A percentile compares a stretch with the other conserved stretches of the same genome.
These are phyloP conservation scores for Limnephilus auricula DNA, from an alignment of 2,888 invertebrate species.

Conservation along the genomic window DNA sequence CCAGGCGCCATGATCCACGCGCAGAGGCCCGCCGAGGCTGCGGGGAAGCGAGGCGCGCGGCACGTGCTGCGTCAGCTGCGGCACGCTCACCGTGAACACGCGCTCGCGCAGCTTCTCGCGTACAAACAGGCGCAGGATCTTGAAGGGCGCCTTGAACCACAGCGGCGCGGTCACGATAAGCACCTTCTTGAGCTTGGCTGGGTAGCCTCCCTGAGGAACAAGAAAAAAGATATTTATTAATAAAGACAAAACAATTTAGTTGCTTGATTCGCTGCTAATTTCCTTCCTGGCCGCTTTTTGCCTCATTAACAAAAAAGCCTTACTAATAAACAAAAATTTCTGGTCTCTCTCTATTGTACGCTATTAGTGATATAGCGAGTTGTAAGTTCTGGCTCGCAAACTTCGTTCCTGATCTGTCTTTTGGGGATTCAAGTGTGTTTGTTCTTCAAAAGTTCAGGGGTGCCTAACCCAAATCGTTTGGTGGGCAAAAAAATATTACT, in stretches of 20 bases:
- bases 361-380: no score
- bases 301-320: no score
- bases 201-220: slow-evolving; percentile 92
- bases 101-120: slow-evolving; percentile 96
- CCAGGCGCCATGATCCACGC: slow-evolving; percentile 95
- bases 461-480: no score
- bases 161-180: slow-evolving; percentile 97
- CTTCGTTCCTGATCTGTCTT: not conserved
- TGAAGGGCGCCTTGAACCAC: slow-evolving; percentile 99
- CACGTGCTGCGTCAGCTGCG: slow-evolving; percentile 93
- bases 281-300: not conserved
- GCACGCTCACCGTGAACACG: slow-evolving; percentile 95
- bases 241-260: not conserved
- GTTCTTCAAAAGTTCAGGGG: no score
- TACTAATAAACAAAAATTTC: no score
- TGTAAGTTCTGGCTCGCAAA: not conserved
- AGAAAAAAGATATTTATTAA: slow-evolving; percentile 49
- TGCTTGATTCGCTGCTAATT: not conserved
- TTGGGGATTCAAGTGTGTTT: not conserved
- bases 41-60: slow-evolving; percentile 92
- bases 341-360: no score
- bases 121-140: slow-evolving; percentile 95
- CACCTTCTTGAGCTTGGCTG: slow-evolving; percentile 97
- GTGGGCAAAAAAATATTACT: no score
- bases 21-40: slow-evolving; percentile 92